phyloP scores from a whole-genome alignment of 1,140 invertebrate species.

The Pseudobourletiella spinata region DNA sequence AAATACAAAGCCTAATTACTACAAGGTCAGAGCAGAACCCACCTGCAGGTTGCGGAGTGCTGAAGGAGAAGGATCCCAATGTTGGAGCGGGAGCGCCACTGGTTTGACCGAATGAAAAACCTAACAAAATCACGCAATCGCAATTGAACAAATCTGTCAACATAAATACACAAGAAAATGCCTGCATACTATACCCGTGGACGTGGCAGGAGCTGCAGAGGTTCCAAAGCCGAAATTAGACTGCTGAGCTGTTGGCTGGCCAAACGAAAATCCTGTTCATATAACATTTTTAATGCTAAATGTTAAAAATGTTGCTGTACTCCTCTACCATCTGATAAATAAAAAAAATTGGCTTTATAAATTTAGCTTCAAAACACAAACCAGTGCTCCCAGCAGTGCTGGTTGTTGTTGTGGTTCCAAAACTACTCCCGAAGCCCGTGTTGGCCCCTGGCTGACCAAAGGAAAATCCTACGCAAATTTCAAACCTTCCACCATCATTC shows the following conservation, averaged over 20 bases:
- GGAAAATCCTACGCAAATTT: too few species aligned
- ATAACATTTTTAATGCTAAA: too few species aligned
- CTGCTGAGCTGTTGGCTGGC: conserved; percentile 16
- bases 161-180: conserved; percentile 3
- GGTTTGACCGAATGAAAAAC: not conserved
- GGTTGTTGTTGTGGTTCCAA: not conserved
- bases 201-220: conserved; percentile 27
- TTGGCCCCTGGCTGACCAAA: too few species aligned
- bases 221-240: conserved; percentile 41
- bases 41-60: not conserved
- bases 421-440: not conserved
- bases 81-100: conserved; percentile 6
- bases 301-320: too few species aligned
- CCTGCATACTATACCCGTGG: not conserved
- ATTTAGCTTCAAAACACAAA: too few species aligned
- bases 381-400: not conserved
- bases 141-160: not conserved
- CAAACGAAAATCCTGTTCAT: conserved; percentile 7
- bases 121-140: not conserved
- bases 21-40: too few species aligned
- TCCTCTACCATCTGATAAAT: too few species aligned
- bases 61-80: conserved; percentile 28
- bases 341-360: too few species aligned
- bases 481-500: too few species aligned
- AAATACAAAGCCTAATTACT: too few species aligned